Conservation (phyloP, 2,888 invertebrate species). For the Cerastis leucographa region DNA sequence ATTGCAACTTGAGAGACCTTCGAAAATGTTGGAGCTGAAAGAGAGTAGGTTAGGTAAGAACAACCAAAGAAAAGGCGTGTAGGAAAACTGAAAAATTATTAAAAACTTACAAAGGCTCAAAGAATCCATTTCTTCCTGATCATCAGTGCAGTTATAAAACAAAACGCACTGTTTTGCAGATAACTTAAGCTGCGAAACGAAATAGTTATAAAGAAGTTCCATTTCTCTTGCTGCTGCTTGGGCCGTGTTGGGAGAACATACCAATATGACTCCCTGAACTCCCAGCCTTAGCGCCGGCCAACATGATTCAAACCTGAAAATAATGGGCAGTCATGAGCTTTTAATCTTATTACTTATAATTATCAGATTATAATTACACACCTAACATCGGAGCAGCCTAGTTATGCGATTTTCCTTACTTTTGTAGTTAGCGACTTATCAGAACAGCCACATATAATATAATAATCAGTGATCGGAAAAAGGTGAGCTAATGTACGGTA, state of each 20-base stretch:
- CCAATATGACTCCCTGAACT: conserved; percentile 93
- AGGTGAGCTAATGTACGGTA: too few relatives aligned
- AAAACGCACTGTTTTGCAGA: conserved; percentile 92
- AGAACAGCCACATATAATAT: background rate
- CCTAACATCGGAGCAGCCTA: background rate
- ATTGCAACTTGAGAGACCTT: conserved; percentile 91
- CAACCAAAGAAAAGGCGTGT: background rate
- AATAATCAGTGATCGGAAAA: too few relatives aligned
- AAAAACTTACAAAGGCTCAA: conserved; percentile 88
- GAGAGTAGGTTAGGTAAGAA: conserved; percentile 45
- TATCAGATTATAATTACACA: too few relatives aligned
- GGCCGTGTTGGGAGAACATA: conserved; percentile 90
- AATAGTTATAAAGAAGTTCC: conserved; percentile 92
- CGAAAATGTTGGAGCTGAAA: conserved; percentile 91
- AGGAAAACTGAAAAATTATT: background rate
- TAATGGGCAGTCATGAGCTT: background rate
- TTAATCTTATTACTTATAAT: too few relatives aligned
- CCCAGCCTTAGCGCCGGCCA: conserved; percentile 94
- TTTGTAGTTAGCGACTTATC: background rate
- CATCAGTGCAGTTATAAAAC: conserved; percentile 90
- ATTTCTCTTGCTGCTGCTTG: conserved; percentile 90
- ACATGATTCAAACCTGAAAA: conserved; percentile 92
- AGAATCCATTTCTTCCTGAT: conserved; percentile 84
- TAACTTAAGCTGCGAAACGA: conserved; percentile 92
- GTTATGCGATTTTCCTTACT: background rate